These are phyloP conservation scores for Theonella swinhoei DNA, from an alignment of 37 sponge, comb jelly and placozoan genomes.

Conservation along the genomic window DNA sequence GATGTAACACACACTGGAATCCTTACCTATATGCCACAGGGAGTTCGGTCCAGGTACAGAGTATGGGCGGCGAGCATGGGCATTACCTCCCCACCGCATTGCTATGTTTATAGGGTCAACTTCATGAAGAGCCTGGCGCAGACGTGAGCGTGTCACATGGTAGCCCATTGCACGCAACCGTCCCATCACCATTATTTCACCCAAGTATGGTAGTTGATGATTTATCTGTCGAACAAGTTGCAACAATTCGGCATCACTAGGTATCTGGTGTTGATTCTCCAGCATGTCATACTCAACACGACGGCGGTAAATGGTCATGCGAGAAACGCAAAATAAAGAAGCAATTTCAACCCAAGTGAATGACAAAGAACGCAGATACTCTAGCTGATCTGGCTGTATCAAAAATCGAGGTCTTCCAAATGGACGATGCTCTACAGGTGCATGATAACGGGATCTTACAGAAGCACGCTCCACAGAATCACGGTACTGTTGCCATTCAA, in stretches of 20 bases:
- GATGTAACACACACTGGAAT: background rate
- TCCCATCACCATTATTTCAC: constrained; percentile 39
- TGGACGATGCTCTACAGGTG: background rate
- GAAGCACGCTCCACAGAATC: background rate
- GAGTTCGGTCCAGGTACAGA: constrained; percentile 72
- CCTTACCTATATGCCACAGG: constrained; percentile 75
- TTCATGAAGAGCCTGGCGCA: constrained; percentile 16
- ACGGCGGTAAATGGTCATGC: constrained; percentile 48
- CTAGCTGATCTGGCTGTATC: constrained; percentile 20
- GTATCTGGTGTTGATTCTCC: background rate
- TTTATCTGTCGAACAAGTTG: background rate
- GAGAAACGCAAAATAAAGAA: constrained; percentile 33
- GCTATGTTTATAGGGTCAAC: constrained; percentile 47
- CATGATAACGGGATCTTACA: background rate
- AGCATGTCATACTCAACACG: constrained; percentile 35
- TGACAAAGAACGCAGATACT: constrained; percentile 34
- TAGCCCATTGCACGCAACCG: constrained; percentile 36
- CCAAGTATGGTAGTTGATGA: constrained; percentile 14
- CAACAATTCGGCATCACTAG: constrained; percentile 6
- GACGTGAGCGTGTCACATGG: constrained; percentile 33
- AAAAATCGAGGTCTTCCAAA: constrained; percentile 30
- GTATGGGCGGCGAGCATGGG: constrained; percentile 37
- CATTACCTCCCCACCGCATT: constrained; percentile 32
- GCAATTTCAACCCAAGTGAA: constrained; percentile 63
- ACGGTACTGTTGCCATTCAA: constrained; percentile 31